phyloP scores from a whole-genome alignment of 2,888 invertebrate species.

The Spodoptera littoralis region DNA sequence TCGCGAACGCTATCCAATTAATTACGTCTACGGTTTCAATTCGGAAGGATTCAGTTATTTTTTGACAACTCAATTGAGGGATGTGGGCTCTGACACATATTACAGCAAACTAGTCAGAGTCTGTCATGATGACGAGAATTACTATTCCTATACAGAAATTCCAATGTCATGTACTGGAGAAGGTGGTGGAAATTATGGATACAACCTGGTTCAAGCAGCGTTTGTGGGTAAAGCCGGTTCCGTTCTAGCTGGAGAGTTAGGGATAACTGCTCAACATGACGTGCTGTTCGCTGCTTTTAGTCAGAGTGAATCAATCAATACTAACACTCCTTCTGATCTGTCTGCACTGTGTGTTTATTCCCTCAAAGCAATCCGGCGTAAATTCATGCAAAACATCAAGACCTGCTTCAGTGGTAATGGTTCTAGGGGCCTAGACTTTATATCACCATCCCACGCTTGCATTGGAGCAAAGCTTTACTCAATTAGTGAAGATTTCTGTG shows the following conservation, averaged over 20 bases:
- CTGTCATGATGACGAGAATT: conserved; percentile 98
- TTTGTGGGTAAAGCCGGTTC: conserved; percentile 98
- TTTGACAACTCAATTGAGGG: conserved; percentile 96
- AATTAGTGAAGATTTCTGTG: conserved; percentile 98
- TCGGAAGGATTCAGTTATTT: conserved; percentile 99
- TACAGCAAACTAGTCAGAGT: conserved; percentile 98
- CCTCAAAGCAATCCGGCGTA: conserved; percentile 95
- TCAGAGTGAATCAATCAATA: conserved; percentile 92
- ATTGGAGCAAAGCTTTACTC: conserved; percentile 96
- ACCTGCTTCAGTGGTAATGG: conserved; percentile 98
- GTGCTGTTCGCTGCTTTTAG: conserved; percentile 98
- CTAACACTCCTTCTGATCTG: conserved; percentile 91
- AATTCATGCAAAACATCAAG: conserved; percentile 99
- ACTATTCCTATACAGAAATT: conserved; percentile 99
- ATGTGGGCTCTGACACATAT: conserved; percentile 93
- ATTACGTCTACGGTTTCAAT: conserved; percentile 98
- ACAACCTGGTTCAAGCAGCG: conserved; percentile 98
- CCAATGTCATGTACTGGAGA: conserved; percentile 97
- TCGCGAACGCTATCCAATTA: conserved; percentile 97
- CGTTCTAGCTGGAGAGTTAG: conserved; percentile 95
- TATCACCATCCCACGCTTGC: conserved; percentile 96
- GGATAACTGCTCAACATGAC: conserved; percentile 97
- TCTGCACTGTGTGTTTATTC: conserved; percentile 98
- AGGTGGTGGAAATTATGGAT: conserved; percentile 91
- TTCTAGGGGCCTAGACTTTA: conserved; percentile 95